phyloP scores from a whole-genome alignment of 2,888 invertebrate species.

The Brachypalpus laphriformis region DNA sequence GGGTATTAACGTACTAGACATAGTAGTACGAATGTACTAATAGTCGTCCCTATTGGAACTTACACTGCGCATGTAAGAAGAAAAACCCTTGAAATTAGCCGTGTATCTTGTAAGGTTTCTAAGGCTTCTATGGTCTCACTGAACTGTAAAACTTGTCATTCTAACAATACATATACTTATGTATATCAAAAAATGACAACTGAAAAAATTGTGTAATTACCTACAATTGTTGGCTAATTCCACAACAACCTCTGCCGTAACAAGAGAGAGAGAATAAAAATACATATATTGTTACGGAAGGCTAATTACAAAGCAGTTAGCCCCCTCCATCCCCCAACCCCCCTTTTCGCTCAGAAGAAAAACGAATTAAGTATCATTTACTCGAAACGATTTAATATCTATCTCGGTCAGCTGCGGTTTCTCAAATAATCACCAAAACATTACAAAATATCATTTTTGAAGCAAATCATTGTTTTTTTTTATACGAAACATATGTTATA shows the following conservation, averaged over 20 bases:
- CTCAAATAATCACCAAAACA: conserved; percentile 13
- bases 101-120: too few relatives aligned
- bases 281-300: conserved; percentile 16
- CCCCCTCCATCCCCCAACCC: background rate
- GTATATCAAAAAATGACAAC: background rate
- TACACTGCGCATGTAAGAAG: too few relatives aligned
- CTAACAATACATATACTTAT: background rate
- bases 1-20: too few relatives aligned
- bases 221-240: conserved; percentile 6
- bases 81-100: too few relatives aligned
- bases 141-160: background rate
- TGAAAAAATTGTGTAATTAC: conserved; percentile 15
- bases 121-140: background rate
- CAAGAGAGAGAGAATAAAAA: background rate
- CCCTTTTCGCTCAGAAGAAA: background rate
- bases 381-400: conserved; percentile 12
- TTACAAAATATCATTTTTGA: background rate
- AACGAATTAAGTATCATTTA: conserved; percentile 31
- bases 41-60: too few relatives aligned
- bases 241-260: conserved; percentile 3
- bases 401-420: conserved; percentile 16
- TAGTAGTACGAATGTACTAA: too few relatives aligned
- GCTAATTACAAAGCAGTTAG: conserved; percentile 5
- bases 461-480: background rate
- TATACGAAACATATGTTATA: background rate